Evolutionary conservation across 2,888 invertebrate species (phyloP).

Genomic region (Aromia moschata): DNA sequence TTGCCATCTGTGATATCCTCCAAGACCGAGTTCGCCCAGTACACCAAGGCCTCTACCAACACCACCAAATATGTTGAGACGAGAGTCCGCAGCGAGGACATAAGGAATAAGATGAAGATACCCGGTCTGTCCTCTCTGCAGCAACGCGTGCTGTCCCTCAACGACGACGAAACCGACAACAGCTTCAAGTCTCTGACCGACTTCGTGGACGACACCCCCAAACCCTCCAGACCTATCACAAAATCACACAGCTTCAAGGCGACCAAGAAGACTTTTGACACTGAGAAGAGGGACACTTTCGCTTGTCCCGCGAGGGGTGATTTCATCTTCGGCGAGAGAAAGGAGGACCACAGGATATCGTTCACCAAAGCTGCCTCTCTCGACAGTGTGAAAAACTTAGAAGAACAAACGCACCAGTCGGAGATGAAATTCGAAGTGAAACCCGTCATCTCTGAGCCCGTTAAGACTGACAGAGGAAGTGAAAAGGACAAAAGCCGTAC

Average conservation of each 20-base stretch:
- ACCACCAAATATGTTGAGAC: constrained; percentile 36
- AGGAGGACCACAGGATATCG: constrained; percentile 36
- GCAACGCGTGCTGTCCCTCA: constrained; percentile 65
- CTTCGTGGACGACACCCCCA: constrained; percentile 51
- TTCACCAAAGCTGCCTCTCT: constrained; percentile 63
- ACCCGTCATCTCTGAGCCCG: not conserved
- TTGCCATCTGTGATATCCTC: constrained; percentile 43
- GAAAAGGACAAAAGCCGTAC: constrained; percentile 18
- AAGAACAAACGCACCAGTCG: constrained; percentile 54
- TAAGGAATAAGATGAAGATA: constrained; percentile 61
- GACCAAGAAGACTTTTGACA: constrained; percentile 58
- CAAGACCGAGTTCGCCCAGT: constrained; percentile 30
- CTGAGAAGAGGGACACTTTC: constrained; percentile 23
- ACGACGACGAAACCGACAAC: constrained; percentile 54
- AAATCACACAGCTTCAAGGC: constrained; percentile 78
- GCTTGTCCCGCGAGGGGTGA: constrained; percentile 26
- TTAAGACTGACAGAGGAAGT: constrained; percentile 28
- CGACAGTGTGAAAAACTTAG: constrained; percentile 69
- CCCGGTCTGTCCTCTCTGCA: constrained; percentile 67
- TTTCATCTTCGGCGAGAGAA: constrained; percentile 30
- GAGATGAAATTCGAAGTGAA: constrained; percentile 34
- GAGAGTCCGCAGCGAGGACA: constrained; percentile 47
- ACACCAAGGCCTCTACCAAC: constrained; percentile 28
- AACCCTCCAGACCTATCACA: constrained; percentile 69
- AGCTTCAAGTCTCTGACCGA: constrained; percentile 59